Evolutionary conservation across 2,888 invertebrate species (phyloP), one percentile per base, ranked within the genome.

Genomic region (Meiosimyza platycephala): DNA sequence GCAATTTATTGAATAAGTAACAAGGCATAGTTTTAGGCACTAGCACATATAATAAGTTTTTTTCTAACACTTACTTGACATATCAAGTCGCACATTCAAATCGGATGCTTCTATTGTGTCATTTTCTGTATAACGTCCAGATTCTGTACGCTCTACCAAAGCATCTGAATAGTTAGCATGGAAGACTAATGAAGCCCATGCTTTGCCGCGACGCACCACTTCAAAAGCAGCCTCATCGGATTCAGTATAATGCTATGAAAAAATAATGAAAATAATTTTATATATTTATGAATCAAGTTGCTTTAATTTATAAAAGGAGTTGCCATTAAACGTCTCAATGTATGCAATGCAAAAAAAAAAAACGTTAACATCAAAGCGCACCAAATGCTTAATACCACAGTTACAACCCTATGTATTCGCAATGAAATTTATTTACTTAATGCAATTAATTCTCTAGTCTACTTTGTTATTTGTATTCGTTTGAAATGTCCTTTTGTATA

Each of bases 31-130:
- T 40, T 40, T 40, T 40, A 40, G 40, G 40, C 16, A 9, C 11
- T 57, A 65, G 6, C 50, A 22, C n/a, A 9, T 9, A 16, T 47
- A n/a, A 3, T 2, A 15, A 6, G 9, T 11, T 2, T 16, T 4
- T 4, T 15, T n/a, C n/a, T n/a, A n/a, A n/a, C n/a, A 86, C 90
- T 89, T 86, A 96, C 96, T 96, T 78, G 95, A 94, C 89, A 95
- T 93, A 80, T 96, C 96, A 89, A 95, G 90, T 79, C 91, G 90
- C 0, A 95, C 90, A 72, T 89, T 88, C 74, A 96, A 90, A 6
- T 92, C 91, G 0, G 95, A 92, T 67, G 88, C 88, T 33, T 89
- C 86, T 1, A 95, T 80, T 5, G 91, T 90, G 74, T 87, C 89
- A n/a, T 89, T 85, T 47, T 90, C 89, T 0, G 90, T 90, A 74